Base-by-base conservation (phyloP, 2,113 vertebrate genomes). In the Alethe diademata region DNA sequence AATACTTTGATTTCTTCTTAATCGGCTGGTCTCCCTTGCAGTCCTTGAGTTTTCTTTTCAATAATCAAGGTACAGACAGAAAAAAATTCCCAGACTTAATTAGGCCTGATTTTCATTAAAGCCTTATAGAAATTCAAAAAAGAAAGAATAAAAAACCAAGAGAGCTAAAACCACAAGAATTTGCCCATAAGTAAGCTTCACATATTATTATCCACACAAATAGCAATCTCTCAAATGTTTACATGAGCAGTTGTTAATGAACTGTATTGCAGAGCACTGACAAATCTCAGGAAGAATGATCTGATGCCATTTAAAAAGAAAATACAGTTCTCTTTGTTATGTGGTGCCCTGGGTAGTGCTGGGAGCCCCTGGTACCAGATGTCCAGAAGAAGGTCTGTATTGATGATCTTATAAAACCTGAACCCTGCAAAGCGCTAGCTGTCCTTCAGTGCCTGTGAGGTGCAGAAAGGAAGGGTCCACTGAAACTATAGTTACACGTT, bases 51-150 rank as follows among this genome's bases (percentile, higher is more conserved):
- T 71, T 86, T 60, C 40, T 92, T 86, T 66, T 12, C 38, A 83
- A 92, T 80, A 80, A 86, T 25, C 31, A 56, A 94, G 29, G 8
- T 36, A 75, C 19, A 74, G 61, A 64, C 43, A 78, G 72, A 88
- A 94, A 94, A 62, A 56, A 24, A 6, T 15, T 17, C 36, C 16
- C 26, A 20, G 28, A 38, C 17, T 84, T 91, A 78, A 75, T 91
- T 71, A 87, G 72, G 61, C 23, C 40, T 75, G 47, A 87, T 92
- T 92, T 93, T 92, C 75, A 74, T 67, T 84, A 75, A 86, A 81
- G 25, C 31, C 17, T 36, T 67, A 51, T 7, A 89, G 69, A 79
- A 90, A 82, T 76, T 81, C 5, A 80, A 48, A 73, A 88, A 78
- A 50, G 29, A 83, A 69, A 65, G 57, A 78, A 56, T 31, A 20